phyloP scores from a whole-genome alignment of 2,797 vertebrate genomes.

The Vireo griseus region DNA sequence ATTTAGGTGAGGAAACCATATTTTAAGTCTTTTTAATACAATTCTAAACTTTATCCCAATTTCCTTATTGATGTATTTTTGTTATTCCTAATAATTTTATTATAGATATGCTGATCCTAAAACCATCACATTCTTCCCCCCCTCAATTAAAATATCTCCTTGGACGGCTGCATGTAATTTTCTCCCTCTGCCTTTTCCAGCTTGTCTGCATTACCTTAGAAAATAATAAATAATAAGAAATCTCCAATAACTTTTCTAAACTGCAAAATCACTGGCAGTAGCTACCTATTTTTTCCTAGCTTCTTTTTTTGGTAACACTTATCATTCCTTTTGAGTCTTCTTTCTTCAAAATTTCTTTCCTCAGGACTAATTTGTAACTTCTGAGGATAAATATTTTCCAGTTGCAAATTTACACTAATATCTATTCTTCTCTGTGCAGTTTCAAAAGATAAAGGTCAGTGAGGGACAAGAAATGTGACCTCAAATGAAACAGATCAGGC shows the following conservation, averaged over 20 bases:
- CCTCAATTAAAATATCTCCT: background rate
- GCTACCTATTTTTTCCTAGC: background rate
- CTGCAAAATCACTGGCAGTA: background rate
- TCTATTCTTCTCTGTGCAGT: background rate
- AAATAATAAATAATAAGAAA: background rate
- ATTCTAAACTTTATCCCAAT: background rate
- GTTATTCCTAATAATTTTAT: background rate
- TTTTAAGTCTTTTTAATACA: background rate
- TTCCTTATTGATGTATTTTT: background rate
- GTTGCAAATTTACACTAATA: background rate
- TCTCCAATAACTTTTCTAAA: background rate
- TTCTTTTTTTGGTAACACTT: background rate
- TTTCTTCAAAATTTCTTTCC: background rate
- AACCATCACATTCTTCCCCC: background rate
- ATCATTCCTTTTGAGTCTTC: background rate
- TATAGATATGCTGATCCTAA: background rate
- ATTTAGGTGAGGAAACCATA: background rate
- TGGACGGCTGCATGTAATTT: background rate
- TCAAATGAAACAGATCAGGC: background rate
- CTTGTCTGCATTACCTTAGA: background rate
- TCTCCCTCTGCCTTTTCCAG: background rate
- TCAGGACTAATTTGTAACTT: background rate
- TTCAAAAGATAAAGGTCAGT: background rate
- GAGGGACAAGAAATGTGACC: background rate
- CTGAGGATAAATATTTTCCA: background rate